Conservation (phyloP, 92 coral and sea anemone genomes). For the Porites divaricata region DNA sequence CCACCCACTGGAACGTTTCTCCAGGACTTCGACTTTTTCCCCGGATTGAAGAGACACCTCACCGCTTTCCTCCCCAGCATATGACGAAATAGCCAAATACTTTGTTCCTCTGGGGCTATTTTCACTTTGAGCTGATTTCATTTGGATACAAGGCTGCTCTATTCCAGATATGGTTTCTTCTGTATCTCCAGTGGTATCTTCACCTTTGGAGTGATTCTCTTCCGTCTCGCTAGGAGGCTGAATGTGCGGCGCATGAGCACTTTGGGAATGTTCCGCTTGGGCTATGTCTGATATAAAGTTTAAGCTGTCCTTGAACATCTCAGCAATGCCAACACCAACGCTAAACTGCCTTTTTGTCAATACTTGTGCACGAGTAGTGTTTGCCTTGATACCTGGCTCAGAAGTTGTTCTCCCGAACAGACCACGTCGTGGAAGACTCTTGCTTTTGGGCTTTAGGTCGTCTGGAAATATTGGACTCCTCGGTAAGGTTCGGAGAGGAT, state of each 20-base stretch:
- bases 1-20: conserved; percentile 63
- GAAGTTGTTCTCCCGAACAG: not conserved
- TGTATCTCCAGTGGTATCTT: not conserved
- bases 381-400: not conserved
- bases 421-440: not conserved
- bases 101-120: conserved; percentile 13
- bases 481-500: conserved; percentile 15
- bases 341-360: conserved; percentile 15
- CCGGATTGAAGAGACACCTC: conserved; percentile 63
- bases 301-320: not conserved
- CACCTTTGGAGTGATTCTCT: not conserved
- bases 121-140: conserved; percentile 10
- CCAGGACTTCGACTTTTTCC: conserved; percentile 56
- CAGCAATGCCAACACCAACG: conserved; percentile 19
- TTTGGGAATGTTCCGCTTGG: not conserved
- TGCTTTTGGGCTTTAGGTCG: conserved; percentile 6
- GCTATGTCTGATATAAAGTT: not conserved
- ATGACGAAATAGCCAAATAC: conserved; percentile 49
- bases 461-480: conserved; percentile 4
- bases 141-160: conserved; percentile 22
- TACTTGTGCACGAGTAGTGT: conserved; percentile 12
- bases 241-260: not conserved
- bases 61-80: conserved; percentile 37
- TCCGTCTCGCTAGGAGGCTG: not conserved
- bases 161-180: not conserved